These are phyloP conservation scores for Dorcus hopei DNA, from an alignment of 2,888 invertebrate genomes.

Conservation along the genomic window DNA sequence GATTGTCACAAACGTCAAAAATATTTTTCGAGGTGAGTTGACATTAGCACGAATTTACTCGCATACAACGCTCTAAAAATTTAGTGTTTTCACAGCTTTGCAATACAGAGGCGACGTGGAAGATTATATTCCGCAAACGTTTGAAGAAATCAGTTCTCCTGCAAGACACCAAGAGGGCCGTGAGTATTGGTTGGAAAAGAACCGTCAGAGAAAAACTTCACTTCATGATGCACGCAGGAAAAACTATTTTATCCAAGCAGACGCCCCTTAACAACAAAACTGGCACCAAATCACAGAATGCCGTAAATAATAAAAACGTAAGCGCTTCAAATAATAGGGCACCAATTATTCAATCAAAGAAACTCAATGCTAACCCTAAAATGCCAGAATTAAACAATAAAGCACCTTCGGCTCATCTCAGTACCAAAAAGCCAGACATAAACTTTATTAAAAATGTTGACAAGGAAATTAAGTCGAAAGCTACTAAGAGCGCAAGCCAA, in stretches of 20 bases:
- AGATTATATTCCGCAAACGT: slow-evolving; percentile 26
- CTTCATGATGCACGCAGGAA: not conserved
- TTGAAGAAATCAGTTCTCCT: slow-evolving; percentile 11
- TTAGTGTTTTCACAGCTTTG: slow-evolving; percentile 24
- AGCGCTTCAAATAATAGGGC: no score
- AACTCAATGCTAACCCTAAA: no score
- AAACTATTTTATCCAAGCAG: not conserved
- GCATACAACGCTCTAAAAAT: slow-evolving; percentile 3
- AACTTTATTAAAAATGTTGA: no score
- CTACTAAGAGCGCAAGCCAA: no score
- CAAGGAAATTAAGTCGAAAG: no score
- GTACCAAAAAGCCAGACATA: no score
- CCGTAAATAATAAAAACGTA: not conserved
- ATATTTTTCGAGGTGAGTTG: slow-evolving; percentile 33
- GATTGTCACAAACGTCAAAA: slow-evolving; percentile 33
- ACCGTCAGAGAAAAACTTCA: slow-evolving; percentile 13
- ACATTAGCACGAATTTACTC: not conserved
- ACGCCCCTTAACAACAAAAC: not conserved
- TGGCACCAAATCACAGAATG: not conserved
- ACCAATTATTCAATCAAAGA: no score
- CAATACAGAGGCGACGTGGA: slow-evolving; percentile 28
- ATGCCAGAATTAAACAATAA: no score
- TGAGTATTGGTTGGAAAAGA: slow-evolving; percentile 21
- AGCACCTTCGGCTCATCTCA: no score
- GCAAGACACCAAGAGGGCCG: slow-evolving; percentile 12